Conservation (phyloP, 2,113 vertebrate species). For the Erythrolamprus reginae region DNA sequence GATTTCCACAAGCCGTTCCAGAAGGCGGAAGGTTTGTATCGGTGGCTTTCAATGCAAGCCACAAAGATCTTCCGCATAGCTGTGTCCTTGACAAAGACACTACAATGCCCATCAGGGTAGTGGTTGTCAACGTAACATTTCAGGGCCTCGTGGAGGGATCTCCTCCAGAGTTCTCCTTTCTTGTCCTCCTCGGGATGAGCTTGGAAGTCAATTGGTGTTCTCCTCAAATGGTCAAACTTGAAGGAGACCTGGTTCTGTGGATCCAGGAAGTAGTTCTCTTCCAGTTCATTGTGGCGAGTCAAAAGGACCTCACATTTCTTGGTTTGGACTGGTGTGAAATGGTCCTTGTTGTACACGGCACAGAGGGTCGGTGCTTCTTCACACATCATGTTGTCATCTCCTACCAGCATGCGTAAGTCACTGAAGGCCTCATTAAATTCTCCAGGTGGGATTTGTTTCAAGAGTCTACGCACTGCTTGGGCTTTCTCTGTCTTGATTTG, state of each 20-base stretch:
- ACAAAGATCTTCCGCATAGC: constrained; percentile 29
- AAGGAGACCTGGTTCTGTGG: constrained; percentile 20
- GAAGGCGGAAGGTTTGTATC: constrained; percentile 9
- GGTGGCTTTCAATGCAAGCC: neutral
- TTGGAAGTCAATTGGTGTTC: neutral
- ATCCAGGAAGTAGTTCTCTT: constrained; percentile 23
- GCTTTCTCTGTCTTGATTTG: neutral
- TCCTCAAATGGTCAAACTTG: constrained; percentile 16
- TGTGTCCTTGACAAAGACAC: constrained; percentile 26
- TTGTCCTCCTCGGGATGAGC: constrained; percentile 9
- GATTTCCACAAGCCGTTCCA: constrained; percentile 15
- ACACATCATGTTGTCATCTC: neutral
- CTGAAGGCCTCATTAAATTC: constrained; percentile 28
- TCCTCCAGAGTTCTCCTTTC: constrained; percentile 20
- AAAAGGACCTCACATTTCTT: constrained; percentile 11
- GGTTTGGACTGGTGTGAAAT: neutral
- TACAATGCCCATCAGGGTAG: constrained; percentile 17
- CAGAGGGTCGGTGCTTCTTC: constrained; percentile 11
- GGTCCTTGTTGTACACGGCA: constrained; percentile 18
- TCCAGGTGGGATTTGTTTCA: constrained; percentile 14
- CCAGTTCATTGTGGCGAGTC: constrained; percentile 21
- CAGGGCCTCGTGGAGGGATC: neutral
- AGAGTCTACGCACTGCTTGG: neutral
- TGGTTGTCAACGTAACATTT: constrained; percentile 5
- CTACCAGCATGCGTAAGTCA: constrained; percentile 18